phyloP scores from a whole-genome alignment of 53 echinoderm and acorn worm species.

The Mesocentrotus franciscanus region DNA sequence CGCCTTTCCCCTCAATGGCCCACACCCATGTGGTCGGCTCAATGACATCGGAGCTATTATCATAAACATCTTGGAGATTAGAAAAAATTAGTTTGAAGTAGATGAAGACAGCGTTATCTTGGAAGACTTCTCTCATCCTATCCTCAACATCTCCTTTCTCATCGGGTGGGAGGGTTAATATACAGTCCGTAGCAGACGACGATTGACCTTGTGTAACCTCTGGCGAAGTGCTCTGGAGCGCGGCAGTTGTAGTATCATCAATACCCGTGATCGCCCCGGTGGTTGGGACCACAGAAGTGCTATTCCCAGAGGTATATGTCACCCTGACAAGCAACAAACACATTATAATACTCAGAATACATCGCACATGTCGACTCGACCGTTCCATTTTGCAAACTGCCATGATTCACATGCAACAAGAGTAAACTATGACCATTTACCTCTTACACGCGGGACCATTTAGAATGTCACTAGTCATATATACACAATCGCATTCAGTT shows the following conservation, averaged over 20 bases:
- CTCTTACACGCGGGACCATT: background rate
- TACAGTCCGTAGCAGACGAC: slow-evolving; percentile 58
- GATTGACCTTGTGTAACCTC: slow-evolving; percentile 5
- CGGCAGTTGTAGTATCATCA: background rate
- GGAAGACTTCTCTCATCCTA: background rate
- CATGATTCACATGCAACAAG: background rate
- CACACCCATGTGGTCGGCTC: slow-evolving; percentile 84
- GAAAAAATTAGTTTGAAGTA: slow-evolving; percentile 79
- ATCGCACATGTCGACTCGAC: background rate
- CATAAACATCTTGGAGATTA: slow-evolving; percentile 58
- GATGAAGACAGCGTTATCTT: slow-evolving; percentile 60
- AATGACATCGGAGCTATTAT: slow-evolving; percentile 73
- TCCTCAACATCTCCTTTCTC: slow-evolving; percentile 24
- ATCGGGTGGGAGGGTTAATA: background rate
- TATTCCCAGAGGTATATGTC: background rate
- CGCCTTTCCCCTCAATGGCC: slow-evolving; percentile 79
- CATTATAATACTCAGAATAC: background rate
- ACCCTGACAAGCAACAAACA: background rate
- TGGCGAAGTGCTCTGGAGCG: background rate
- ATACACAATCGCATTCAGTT: slow-evolving; percentile 6
- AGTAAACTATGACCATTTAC: background rate
- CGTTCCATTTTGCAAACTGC: background rate
- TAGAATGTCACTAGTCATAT: background rate
- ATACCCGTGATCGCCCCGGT: background rate
- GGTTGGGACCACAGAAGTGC: background rate